These are phyloP conservation scores for Suillia variegata DNA, from an alignment of 2,888 invertebrate genomes.

Conservation along the genomic window DNA sequence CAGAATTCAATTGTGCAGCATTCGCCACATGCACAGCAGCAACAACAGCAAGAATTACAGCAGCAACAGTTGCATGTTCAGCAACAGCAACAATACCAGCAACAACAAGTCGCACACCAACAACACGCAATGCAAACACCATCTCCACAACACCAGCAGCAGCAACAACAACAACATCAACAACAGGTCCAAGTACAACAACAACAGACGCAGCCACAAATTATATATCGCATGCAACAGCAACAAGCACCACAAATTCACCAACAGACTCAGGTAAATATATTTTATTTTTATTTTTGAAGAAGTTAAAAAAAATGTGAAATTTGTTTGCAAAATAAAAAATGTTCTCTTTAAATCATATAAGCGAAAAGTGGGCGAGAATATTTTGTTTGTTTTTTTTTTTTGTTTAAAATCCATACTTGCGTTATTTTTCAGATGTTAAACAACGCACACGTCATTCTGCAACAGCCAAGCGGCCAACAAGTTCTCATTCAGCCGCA, in stretches of 20 bases:
- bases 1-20: conserved; percentile 50
- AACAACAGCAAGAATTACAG: conserved; percentile 44
- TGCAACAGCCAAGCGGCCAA: conserved; percentile 50
- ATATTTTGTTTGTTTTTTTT: no score
- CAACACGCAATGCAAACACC: conserved; percentile 32
- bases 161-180: conserved; percentile 38
- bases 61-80: conserved; percentile 28
- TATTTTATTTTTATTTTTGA: not conserved
- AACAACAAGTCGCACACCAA: conserved; percentile 32
- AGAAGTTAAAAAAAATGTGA: conserved; percentile 22
- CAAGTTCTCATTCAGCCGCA: conserved; percentile 56
- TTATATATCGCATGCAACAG: conserved; percentile 46
- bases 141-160: no score
- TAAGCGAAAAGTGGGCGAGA: no score
- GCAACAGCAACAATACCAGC: conserved; percentile 40
- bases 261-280: conserved; percentile 29
- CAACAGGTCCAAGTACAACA: conserved; percentile 28
- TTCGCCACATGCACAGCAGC: conserved; percentile 38
- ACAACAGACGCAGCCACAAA: conserved; percentile 42
- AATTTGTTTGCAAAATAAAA: no score
- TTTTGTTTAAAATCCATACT: no score
- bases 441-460: conserved; percentile 52
- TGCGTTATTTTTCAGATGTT: conserved; percentile 45
- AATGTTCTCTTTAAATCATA: no score
- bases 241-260: conserved; percentile 31